phyloP scores from a whole-genome alignment of 2,888 invertebrate genomes.

The Steinernema hermaphroditum region DNA sequence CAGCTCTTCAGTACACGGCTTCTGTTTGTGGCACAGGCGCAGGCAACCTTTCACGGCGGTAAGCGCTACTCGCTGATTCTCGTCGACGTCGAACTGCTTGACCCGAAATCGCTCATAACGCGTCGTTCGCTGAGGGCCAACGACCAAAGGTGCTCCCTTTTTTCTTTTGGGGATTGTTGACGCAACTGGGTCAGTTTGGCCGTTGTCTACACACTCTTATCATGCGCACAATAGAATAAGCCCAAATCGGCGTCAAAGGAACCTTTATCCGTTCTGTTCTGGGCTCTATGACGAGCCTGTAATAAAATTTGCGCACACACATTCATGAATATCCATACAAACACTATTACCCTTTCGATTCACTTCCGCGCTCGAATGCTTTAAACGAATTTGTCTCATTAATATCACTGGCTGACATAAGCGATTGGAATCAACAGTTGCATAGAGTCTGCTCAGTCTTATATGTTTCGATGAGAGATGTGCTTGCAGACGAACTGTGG shows the following conservation, averaged over 20 bases:
- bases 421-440: background rate
- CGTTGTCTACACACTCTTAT: background rate
- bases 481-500: slow-evolving; percentile 16
- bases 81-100: slow-evolving; percentile 52
- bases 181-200: background rate
- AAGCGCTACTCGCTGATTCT: slow-evolving; percentile 59
- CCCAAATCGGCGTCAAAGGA: slow-evolving; percentile 26
- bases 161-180: slow-evolving; percentile 1
- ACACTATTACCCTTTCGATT: slow-evolving; percentile 30
- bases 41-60: slow-evolving; percentile 59
- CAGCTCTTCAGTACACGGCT: slow-evolving; percentile 72
- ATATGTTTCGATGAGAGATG: background rate
- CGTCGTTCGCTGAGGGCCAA: slow-evolving; percentile 19
- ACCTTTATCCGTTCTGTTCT: slow-evolving; percentile 30
- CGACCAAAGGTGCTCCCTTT: slow-evolving; percentile 29
- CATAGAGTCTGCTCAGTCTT: background rate
- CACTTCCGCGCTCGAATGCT: slow-evolving; percentile 26
- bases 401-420: background rate
- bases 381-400: slow-evolving; percentile 26
- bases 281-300: slow-evolving; percentile 27
- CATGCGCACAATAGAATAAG: background rate
- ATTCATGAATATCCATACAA: slow-evolving; percentile 21
- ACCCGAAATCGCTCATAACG: slow-evolving; percentile 35
- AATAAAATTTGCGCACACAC: slow-evolving; percentile 22
- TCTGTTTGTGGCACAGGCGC: slow-evolving; percentile 58